Evolutionary conservation across 2,888 invertebrate genomes (phyloP), one percentile per base, ranked within the genome.

Genomic region (Archaeoteleia sp.): DNA sequence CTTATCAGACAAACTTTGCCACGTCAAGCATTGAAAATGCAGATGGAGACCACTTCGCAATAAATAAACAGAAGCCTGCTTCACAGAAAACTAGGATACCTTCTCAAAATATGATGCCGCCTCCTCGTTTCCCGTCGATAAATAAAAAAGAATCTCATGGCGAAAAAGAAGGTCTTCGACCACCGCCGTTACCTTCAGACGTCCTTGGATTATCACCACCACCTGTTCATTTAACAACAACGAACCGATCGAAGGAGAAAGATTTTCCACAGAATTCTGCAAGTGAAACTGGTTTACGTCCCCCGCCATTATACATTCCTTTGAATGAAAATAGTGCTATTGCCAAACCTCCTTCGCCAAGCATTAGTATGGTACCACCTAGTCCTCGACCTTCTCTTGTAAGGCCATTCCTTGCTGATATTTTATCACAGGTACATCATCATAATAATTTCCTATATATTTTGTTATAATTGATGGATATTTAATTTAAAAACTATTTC

Each of bases 131-230:
- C 61, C 71, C 17, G 20, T 32, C 48, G 32, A 25, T 7, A 20
- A 66, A 67, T 8, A 63, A 60, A 9, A 53, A 48, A 6, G 72
- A 74, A 2, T 25, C 42, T 15, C 74, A 73, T 12, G 53, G 55
- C 1, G 72, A 74, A 6, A 78, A 80, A 7, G 77, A 76, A 30
- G 81, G 74, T 8, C 57, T 85, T 4, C 80, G 81, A 46, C 83
- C 84, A 27, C 83, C 84, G 9, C 82, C 84, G 1, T 74, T 74
- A 1, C 77, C 79, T 0, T 75, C 77, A 2, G 79, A 81, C 1
- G 85, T 85, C 7, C 72, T 85, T 20, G 85, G 85, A 4, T 65
- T 85, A 20, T 82, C 84, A 1, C 85, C 85, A 20, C 85, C 85
- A 1, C 84, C 84, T 0, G 73, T 83, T 0, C 78, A 78, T 1